A percentile compares a stretch with the other conserved stretches of the same genome.
Conservation (phyloP, 2,888 invertebrate species). For the Gastrophysa polygoni region DNA sequence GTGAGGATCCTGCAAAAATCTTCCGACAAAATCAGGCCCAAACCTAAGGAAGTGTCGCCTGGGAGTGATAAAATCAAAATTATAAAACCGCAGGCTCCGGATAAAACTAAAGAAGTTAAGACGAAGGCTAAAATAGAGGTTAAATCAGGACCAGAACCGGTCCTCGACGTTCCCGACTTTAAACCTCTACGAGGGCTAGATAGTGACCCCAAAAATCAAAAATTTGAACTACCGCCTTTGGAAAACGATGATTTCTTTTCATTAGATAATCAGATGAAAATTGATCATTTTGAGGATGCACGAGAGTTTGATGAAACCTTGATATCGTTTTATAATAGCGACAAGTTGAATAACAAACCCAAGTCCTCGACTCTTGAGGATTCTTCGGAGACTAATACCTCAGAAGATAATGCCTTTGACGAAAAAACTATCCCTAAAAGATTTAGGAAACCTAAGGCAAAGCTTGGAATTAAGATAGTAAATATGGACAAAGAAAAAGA, state of each 20-base stretch:
- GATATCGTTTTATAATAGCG: constrained; percentile 13
- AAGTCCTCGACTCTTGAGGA: constrained; percentile 23
- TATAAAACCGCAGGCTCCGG: background rate
- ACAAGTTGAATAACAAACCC: constrained; percentile 14
- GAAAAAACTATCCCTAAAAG: constrained; percentile 45
- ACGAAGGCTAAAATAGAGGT: constrained; percentile 13
- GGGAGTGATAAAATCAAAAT: constrained; percentile 4
- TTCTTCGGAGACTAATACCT: constrained; percentile 32
- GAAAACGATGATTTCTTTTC: constrained; percentile 45
- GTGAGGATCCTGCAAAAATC: constrained; percentile 40
- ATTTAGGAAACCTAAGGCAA: constrained; percentile 54
- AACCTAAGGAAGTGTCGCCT: constrained; percentile 24
- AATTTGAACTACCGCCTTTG: constrained; percentile 39
- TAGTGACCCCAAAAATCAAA: too few species aligned
- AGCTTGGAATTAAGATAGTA: constrained; percentile 55
- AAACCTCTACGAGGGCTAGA: background rate
- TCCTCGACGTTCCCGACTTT: background rate
- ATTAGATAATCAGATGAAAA: constrained; percentile 38
- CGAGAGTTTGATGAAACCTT: constrained; percentile 38
- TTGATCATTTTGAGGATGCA: constrained; percentile 46
- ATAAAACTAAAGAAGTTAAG: constrained; percentile 18
- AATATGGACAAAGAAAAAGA: constrained; percentile 37
- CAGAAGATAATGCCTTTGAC: constrained; percentile 36
- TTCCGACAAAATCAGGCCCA: constrained; percentile 22
- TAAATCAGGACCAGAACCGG: background rate